These are phyloP conservation scores for Bruchidius siliquastri DNA, from an alignment of 2,888 invertebrate genomes.

Conservation along the genomic window DNA sequence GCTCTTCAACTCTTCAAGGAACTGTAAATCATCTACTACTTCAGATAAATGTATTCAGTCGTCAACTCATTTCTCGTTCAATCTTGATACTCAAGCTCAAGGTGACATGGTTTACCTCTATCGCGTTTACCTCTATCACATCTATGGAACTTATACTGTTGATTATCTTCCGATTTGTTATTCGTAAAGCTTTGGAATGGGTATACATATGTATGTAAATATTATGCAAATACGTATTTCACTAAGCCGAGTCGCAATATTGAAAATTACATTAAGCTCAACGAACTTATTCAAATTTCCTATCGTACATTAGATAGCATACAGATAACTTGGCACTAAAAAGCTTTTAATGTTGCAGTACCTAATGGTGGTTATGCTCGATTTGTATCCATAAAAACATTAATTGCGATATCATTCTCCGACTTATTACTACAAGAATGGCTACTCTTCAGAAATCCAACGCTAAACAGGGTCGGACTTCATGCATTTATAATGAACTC, in stretches of 20 bases:
- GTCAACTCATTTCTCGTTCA: too few species aligned
- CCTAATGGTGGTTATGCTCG: slow-evolving; percentile 1
- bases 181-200: not conserved
- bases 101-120: too few species aligned
- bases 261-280: not conserved
- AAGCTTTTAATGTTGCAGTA: not conserved
- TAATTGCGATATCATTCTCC: slow-evolving; percentile 17
- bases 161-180: not conserved
- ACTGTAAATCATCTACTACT: too few species aligned
- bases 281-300: not conserved
- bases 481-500: too few species aligned
- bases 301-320: not conserved
- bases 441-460: not conserved
- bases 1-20: too few species aligned
- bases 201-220: not conserved
- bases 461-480: not conserved
- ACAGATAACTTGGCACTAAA: not conserved
- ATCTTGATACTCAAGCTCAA: too few species aligned
- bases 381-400: slow-evolving; percentile 6
- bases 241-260: not conserved
- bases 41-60: too few species aligned
- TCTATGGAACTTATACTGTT: too few species aligned
- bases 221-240: not conserved
- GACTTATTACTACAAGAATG: slow-evolving; percentile 33
- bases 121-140: too few species aligned